Conservation (phyloP, 1,140 invertebrate genomes). For the Atta cephalotes region DNA sequence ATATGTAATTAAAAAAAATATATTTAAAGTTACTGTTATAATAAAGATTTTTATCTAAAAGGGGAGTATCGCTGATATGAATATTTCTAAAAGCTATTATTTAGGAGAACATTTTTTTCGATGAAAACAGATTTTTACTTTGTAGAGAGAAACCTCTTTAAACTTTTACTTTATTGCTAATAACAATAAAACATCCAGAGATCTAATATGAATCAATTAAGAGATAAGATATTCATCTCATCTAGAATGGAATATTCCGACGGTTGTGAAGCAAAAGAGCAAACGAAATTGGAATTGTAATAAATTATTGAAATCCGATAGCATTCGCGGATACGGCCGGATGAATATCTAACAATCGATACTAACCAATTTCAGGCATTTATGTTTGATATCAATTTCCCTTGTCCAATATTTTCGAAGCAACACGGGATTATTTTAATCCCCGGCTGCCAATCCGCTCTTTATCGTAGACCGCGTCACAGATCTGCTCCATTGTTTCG, state of each 20-base stretch:
- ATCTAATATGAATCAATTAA: slow-evolving; percentile 54
- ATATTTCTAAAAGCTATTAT: not conserved
- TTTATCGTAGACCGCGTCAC: slow-evolving; percentile 52
- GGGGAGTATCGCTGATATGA: not conserved
- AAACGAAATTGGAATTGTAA: slow-evolving; percentile 58
- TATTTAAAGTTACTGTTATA: not conserved
- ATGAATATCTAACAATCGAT: slow-evolving; percentile 73
- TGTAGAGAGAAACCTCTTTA: not conserved
- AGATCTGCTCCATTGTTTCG: slow-evolving; percentile 51
- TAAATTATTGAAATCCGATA: slow-evolving; percentile 75
- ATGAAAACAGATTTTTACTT: slow-evolving; percentile 21
- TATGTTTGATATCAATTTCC: slow-evolving; percentile 72
- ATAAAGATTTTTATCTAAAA: not conserved
- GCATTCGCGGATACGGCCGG: slow-evolving; percentile 18
- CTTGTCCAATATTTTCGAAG: slow-evolving; percentile 69
- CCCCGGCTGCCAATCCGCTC: slow-evolving; percentile 39
- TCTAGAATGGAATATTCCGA: slow-evolving; percentile 51
- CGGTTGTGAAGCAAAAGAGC: slow-evolving; percentile 9
- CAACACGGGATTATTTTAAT: slow-evolving; percentile 65
- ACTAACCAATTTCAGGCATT: slow-evolving; percentile 68
- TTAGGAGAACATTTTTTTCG: not conserved
- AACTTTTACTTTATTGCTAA: slow-evolving; percentile 17
- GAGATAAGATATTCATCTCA: slow-evolving; percentile 46
- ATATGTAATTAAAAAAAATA: not conserved
- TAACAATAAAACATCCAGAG: slow-evolving; percentile 44